Conservation (phyloP, 2,888 invertebrate species). For the Conistra vaccinii region DNA sequence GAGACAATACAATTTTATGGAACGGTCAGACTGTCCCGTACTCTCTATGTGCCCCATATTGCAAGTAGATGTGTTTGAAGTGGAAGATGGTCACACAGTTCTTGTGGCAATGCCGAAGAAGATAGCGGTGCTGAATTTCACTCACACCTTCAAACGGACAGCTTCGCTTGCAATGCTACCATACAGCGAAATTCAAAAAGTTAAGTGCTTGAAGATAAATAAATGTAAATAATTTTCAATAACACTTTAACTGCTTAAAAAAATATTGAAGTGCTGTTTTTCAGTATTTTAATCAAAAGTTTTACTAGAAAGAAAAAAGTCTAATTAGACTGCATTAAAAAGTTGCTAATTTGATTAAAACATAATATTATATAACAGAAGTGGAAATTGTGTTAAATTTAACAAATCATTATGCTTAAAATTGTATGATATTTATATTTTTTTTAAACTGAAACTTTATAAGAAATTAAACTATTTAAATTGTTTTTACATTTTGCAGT, state of each 20-base stretch:
- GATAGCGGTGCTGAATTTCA: conserved; percentile 79
- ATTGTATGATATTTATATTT: neutral
- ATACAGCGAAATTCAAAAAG: conserved; percentile 46
- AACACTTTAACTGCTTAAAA: neutral
- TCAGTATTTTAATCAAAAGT: neutral
- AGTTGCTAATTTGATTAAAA: neutral
- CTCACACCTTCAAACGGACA: conserved; percentile 72
- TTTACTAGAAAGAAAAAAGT: neutral
- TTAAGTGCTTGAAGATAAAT: conserved; percentile 43
- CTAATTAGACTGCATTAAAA: neutral
- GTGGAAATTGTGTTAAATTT: neutral
- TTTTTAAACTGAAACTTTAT: no score
- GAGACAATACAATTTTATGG: conserved; percentile 81
- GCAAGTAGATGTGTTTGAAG: conserved; percentile 80
- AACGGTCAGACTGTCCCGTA: conserved; percentile 77
- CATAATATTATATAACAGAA: neutral
- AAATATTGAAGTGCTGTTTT: neutral
- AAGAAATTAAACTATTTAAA: neutral
- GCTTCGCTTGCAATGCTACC: conserved; percentile 72
- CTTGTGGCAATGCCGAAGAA: conserved; percentile 85
- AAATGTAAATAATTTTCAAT: conserved; percentile 19
- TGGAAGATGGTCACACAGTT: conserved; percentile 78
- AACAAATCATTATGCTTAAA: no score
- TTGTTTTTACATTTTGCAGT: neutral
- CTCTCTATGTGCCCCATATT: conserved; percentile 79